These are phyloP conservation scores for Diploscapter pachys DNA, from an alignment of 1,140 invertebrate species.

Conservation along the genomic window DNA sequence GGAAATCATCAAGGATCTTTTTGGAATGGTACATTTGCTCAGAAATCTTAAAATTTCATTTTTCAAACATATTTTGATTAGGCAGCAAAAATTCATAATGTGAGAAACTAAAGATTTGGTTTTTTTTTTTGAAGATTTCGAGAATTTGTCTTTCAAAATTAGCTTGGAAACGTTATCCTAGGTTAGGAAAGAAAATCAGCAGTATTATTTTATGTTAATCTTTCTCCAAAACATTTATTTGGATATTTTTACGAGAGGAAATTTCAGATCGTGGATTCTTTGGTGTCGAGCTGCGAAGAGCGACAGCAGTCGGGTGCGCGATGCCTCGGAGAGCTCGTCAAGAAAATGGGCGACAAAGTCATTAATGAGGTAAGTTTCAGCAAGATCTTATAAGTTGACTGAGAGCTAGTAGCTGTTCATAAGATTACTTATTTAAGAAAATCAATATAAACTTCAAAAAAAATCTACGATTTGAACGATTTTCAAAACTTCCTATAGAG, in stretches of 20 bases:
- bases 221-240: not conserved
- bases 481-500: no score
- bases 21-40: constrained; percentile 67
- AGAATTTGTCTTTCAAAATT: no score
- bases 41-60: constrained; percentile 2
- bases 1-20: constrained; percentile 91
- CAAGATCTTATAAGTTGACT: not conserved
- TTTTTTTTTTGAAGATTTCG: no score
- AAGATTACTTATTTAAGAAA: not conserved
- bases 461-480: constrained; percentile 9
- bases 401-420: not conserved
- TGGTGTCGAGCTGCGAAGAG: constrained; percentile 71
- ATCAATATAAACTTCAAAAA: not conserved
- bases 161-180: no score
- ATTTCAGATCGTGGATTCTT: constrained; percentile 16
- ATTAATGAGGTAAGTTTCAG: constrained; percentile 76
- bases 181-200: no score
- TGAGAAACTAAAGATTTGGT: no score
- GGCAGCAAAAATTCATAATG: no score
- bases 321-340: constrained; percentile 91
- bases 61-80: not conserved
- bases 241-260: not conserved
- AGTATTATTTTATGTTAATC: no score
- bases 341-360: constrained; percentile 94
- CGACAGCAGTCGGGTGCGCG: constrained; percentile 75